Evolutionary conservation across 2,888 invertebrate genomes (phyloP).

Genomic region (Penaeus monodon): DNA sequence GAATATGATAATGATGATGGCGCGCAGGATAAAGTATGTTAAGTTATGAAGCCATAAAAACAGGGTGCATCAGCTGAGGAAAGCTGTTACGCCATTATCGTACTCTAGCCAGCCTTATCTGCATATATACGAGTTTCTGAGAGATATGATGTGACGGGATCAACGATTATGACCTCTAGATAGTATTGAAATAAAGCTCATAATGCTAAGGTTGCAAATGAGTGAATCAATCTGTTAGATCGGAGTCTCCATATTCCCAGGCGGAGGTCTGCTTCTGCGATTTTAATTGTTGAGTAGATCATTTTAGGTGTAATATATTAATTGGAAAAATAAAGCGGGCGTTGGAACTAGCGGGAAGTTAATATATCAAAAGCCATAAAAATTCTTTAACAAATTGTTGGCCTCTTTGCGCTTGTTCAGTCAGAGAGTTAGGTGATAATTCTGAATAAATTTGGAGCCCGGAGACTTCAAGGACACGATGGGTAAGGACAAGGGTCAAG

Average conservation of each 20-base stretch:
- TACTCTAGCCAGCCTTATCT: slow-evolving; percentile 40
- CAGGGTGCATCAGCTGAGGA: slow-evolving; percentile 45
- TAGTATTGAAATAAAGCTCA: slow-evolving; percentile 19
- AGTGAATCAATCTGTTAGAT: slow-evolving; percentile 21
- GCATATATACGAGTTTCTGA: slow-evolving; percentile 51
- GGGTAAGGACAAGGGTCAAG: background rate
- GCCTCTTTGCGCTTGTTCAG: too few relatives aligned
- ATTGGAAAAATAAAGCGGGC: too few relatives aligned
- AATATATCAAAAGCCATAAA: too few relatives aligned
- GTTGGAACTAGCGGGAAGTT: too few relatives aligned
- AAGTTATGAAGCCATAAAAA: slow-evolving; percentile 58
- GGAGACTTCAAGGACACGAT: background rate
- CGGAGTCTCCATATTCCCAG: slow-evolving; percentile 6
- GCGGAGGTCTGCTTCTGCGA: slow-evolving; percentile 5
- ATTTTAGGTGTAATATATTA: too few relatives aligned
- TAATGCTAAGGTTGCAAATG: background rate
- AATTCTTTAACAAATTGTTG: too few relatives aligned
- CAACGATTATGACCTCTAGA: slow-evolving; percentile 18
- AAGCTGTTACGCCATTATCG: slow-evolving; percentile 41
- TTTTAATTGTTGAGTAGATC: too few relatives aligned
- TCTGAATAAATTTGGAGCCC: too few relatives aligned
- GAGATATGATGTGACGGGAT: slow-evolving; percentile 34
- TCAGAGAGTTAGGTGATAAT: too few relatives aligned
- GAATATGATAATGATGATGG: slow-evolving; percentile 55
- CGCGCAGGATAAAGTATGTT: slow-evolving; percentile 37